Percentiles rank a stretch among this genome's conserved stretches.
Conservation (phyloP, 2,888 invertebrate species). For the Cantharis nigra region DNA sequence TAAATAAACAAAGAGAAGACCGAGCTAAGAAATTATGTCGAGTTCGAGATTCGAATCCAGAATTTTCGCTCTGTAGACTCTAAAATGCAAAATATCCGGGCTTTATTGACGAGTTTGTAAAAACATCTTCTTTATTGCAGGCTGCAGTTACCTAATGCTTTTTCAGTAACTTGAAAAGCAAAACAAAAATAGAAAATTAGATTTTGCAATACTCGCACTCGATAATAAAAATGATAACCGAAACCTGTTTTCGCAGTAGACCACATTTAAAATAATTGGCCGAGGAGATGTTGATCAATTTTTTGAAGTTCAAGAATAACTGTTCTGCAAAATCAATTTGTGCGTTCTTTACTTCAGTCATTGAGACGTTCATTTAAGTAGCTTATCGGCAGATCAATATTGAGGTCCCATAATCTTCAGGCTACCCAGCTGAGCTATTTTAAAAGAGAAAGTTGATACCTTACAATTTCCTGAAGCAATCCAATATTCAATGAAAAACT, state of each 20-base stretch:
- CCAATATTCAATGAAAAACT: not conserved
- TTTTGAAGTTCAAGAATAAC: not conserved
- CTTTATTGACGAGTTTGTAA: not conserved
- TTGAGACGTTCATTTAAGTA: not conserved
- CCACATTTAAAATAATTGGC: not conserved
- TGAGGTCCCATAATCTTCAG: not conserved
- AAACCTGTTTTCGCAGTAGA: too few relatives aligned
- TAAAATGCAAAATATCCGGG: too few relatives aligned
- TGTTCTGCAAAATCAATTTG: not conserved
- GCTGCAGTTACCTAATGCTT: not conserved
- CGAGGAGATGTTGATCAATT: not conserved
- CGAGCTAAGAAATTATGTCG: too few relatives aligned
- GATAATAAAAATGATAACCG: too few relatives aligned
- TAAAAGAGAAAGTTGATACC: not conserved
- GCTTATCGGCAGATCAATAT: not conserved
- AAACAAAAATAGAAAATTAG: not conserved
- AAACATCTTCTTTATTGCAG: not conserved
- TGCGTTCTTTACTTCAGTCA: not conserved
- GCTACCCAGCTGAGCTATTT: not conserved
- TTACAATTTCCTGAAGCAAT: not conserved
- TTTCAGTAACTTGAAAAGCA: not conserved
- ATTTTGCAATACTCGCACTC: too few relatives aligned
- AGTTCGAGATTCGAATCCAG: too few relatives aligned
- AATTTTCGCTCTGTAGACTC: too few relatives aligned
- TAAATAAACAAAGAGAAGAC: too few relatives aligned